Percentiles rank a stretch among this genome's conserved stretches.
phyloP scores from a whole-genome alignment of 2,113 vertebrate genomes.

The Solea senegalensis region DNA sequence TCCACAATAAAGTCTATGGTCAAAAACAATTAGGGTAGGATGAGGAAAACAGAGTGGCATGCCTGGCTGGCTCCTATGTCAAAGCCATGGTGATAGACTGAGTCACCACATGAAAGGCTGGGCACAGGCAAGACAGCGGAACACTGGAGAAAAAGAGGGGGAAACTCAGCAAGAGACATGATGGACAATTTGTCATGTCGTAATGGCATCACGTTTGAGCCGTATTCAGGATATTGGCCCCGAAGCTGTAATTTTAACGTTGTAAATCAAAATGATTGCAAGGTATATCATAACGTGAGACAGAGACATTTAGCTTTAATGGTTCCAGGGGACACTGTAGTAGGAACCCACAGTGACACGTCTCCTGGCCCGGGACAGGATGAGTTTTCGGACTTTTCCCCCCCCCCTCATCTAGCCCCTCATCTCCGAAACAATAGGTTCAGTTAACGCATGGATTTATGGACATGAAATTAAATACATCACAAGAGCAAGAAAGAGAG shows the following conservation, averaged over 20 bases:
- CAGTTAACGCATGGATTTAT: slow-evolving; percentile 63
- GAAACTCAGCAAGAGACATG: slow-evolving; percentile 49
- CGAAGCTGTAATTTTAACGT: slow-evolving; percentile 40
- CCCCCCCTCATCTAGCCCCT: slow-evolving; percentile 18
- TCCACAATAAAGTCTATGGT: slow-evolving; percentile 49
- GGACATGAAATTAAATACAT: slow-evolving; percentile 63
- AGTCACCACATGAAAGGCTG: slow-evolving; percentile 67
- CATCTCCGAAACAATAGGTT: slow-evolving; percentile 39
- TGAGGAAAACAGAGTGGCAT: slow-evolving; percentile 66
- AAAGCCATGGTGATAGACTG: slow-evolving; percentile 46
- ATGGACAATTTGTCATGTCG: slow-evolving; percentile 55
- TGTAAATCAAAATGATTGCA: slow-evolving; percentile 71
- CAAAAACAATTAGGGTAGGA: slow-evolving; percentile 58
- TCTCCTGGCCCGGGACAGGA: not conserved
- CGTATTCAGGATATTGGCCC: slow-evolving; percentile 40
- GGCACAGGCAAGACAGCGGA: slow-evolving; percentile 31
- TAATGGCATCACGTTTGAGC: slow-evolving; percentile 34
- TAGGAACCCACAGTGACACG: slow-evolving; percentile 21
- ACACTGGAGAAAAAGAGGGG: slow-evolving; percentile 42
- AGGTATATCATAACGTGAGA: slow-evolving; percentile 28
- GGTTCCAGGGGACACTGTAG: slow-evolving; percentile 29
- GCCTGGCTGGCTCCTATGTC: slow-evolving; percentile 37
- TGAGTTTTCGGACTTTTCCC: slow-evolving; percentile 33
- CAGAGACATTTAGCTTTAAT: slow-evolving; percentile 40
- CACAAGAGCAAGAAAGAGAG: slow-evolving; percentile 37